A percentile compares a stretch with the other conserved stretches of the same genome.
phyloP scores from a whole-genome alignment of 2,888 invertebrate species.

The Steinernema scapterisci region DNA sequence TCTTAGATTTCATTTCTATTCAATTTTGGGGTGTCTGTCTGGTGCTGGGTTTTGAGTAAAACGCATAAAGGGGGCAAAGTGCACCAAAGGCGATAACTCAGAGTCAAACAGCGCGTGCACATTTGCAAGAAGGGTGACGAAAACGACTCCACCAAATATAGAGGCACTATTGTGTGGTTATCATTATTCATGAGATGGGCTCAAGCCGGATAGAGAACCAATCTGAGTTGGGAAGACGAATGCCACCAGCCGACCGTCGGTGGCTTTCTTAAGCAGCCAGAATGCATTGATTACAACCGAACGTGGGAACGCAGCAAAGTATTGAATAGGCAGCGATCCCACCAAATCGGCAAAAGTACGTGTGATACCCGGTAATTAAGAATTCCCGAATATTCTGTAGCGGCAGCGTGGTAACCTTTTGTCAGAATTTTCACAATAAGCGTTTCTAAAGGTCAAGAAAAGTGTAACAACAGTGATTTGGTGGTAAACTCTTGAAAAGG shows the following conservation, averaged over 20 bases:
- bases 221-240: constrained; percentile 3
- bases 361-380: neutral
- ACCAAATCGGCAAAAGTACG: constrained; percentile 8
- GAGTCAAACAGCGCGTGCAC: neutral
- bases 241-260: neutral
- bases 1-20: neutral
- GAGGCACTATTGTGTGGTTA: neutral
- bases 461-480: too few species aligned
- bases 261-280: neutral
- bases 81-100: neutral
- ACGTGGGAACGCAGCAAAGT: constrained; percentile 10
- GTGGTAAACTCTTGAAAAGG: too few species aligned
- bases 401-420: neutral
- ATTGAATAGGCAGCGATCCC: constrained; percentile 6
- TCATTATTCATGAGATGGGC: constrained; percentile 32
- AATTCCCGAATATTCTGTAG: neutral
- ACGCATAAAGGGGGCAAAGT: neutral
- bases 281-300: constrained; percentile 4
- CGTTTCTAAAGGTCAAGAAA: too few species aligned
- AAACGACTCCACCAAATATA: neutral
- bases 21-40: too few species aligned
- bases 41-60: neutral
- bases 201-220: neutral
- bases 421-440: too few species aligned
- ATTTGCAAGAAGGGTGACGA: neutral